Evolutionary conservation across 2,113 vertebrate species (phyloP).

Genomic region (Oceanites oceanicus): DNA sequence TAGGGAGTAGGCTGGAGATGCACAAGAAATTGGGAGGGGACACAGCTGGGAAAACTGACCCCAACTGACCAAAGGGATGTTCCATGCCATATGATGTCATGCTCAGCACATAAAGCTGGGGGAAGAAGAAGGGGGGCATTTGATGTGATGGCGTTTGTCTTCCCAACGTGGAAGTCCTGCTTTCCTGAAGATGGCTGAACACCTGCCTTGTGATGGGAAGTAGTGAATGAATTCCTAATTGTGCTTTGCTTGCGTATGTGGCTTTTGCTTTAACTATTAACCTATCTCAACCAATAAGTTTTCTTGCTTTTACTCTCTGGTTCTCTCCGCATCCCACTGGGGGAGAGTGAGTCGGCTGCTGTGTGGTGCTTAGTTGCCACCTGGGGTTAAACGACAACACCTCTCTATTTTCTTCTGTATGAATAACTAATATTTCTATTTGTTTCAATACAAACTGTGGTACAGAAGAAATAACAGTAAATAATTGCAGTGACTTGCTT

Average conservation of each 20-base stretch:
- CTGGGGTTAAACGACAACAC: background rate
- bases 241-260: rapidly evolving
- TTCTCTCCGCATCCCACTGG: background rate
- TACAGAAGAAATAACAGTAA: background rate
- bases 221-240: background rate
- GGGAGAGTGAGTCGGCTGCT: no score
- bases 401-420: background rate
- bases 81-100: rapidly evolving
- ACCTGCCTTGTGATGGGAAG: background rate
- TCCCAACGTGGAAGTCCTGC: background rate
- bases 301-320: background rate
- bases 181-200: background rate
- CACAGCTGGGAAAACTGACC: background rate
- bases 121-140: no score
- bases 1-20: background rate
- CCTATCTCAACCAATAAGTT: background rate
- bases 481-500: background rate
- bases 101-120: background rate
- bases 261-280: background rate
- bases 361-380: no score
- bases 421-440: background rate
- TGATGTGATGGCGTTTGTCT: background rate
- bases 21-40: background rate
- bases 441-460: background rate
- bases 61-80: background rate